These are phyloP conservation scores for Tachuris rubrigastra DNA, from an alignment of 2,113 vertebrate species.

Conservation along the genomic window DNA sequence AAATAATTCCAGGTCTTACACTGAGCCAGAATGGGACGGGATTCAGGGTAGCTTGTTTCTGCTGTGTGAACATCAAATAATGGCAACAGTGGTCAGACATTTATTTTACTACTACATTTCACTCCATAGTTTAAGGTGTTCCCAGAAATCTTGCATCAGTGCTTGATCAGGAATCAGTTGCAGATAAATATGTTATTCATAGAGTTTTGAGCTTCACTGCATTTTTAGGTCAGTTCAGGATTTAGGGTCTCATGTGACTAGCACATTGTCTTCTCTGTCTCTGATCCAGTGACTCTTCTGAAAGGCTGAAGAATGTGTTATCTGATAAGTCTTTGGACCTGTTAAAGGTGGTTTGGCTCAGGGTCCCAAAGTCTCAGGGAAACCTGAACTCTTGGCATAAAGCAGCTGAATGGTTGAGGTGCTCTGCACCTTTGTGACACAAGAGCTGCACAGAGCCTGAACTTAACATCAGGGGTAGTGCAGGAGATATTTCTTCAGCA, in stretches of 20 bases:
- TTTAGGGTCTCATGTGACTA: conserved; percentile 50
- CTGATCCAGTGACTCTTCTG: conserved; percentile 63
- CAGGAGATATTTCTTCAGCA: not conserved
- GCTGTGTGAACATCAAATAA: not conserved
- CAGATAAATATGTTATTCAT: conserved; percentile 35
- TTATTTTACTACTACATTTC: not conserved
- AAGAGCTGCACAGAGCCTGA: not conserved
- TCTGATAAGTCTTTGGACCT: conserved; percentile 49
- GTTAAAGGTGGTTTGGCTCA: conserved; percentile 30
- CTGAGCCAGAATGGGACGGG: not conserved
- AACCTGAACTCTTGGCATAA: conserved; percentile 20
- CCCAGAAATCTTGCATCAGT: conserved; percentile 13
- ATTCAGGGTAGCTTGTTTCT: not conserved
- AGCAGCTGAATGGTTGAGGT: not conserved
- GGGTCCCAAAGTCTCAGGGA: conserved; percentile 16
- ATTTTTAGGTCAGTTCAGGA: conserved; percentile 55
- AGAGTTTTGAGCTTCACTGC: conserved; percentile 45
- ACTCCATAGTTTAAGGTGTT: not conserved
- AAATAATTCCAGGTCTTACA: not conserved
- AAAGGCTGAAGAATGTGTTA: conserved; percentile 54
- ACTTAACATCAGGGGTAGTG: not conserved
- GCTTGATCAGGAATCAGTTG: not conserved
- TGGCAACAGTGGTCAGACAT: not conserved
- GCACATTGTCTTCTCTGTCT: conserved; percentile 53
- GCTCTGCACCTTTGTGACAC: not conserved